These are phyloP conservation scores for Lottia gigantea DNA, from an alignment of 2,888 invertebrate genomes.

Conservation along the genomic window DNA sequence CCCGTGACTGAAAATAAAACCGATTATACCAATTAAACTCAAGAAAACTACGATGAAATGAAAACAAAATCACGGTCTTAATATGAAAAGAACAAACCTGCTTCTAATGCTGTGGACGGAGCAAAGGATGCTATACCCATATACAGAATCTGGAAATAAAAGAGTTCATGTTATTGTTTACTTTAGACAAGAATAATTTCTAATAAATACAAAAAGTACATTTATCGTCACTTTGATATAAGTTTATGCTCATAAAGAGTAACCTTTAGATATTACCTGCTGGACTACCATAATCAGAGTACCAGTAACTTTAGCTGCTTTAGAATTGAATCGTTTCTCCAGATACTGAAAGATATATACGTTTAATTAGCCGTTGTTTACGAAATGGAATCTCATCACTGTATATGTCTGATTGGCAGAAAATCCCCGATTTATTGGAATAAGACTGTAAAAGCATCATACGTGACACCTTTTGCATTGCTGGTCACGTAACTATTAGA, in stretches of 20 bases:
- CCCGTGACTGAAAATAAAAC: conserved; percentile 79
- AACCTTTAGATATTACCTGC: conserved; percentile 32
- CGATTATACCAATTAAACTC: too few species aligned
- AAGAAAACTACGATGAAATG: too few species aligned
- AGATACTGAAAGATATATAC: conserved; percentile 52
- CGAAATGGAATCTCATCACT: too few species aligned
- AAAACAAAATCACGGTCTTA: too few species aligned
- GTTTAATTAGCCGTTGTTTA: too few species aligned
- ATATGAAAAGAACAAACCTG: conserved; percentile 39
- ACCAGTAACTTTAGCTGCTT: conserved; percentile 49
- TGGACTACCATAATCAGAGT: conserved; percentile 52
- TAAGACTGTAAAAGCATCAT: too few species aligned
- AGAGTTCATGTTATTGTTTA: neutral
- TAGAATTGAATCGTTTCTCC: conserved; percentile 47
- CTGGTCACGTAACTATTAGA: too few species aligned
- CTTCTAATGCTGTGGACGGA: conserved; percentile 58
- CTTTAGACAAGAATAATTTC: too few species aligned
- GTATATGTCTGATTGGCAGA: too few species aligned
- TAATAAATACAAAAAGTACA: too few species aligned
- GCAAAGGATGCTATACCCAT: conserved; percentile 60
- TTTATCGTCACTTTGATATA: neutral
- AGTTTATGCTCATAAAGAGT: neutral
- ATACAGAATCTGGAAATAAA: conserved; percentile 50
- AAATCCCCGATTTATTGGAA: too few species aligned
- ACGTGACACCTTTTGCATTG: too few species aligned